Conservation (phyloP, 2,113 vertebrate genomes). For the Burhinus bistriatus region DNA sequence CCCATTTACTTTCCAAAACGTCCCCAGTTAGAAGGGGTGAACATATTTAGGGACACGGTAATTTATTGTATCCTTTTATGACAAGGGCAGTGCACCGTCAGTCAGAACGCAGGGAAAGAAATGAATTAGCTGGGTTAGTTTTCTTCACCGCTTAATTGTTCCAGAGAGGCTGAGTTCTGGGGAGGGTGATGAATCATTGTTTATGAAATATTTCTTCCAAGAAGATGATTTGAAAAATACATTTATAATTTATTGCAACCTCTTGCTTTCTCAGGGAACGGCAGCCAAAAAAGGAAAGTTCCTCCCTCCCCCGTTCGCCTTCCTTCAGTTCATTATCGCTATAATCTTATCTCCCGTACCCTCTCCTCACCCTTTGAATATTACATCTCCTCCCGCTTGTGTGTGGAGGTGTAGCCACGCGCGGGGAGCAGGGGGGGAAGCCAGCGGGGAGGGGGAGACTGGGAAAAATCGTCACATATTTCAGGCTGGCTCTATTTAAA, state of each 20-base stretch:
- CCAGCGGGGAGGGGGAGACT: neutral
- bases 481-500: conserved; percentile 76
- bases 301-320: conserved; percentile 25
- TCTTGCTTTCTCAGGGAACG: neutral
- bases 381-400: conserved; percentile 32
- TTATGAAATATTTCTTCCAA: conserved; percentile 54
- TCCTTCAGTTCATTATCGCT: conserved; percentile 27
- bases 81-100: neutral
- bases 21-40: neutral
- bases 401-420: neutral
- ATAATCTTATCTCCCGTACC: conserved; percentile 30
- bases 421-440: neutral
- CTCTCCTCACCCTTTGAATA: conserved; percentile 33
- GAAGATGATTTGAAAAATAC: conserved; percentile 41
- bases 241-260: conserved; percentile 51
- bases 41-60: neutral
- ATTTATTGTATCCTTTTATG: neutral
- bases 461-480: conserved; percentile 62
- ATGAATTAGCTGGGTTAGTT: conserved; percentile 8
- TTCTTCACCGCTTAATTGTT: conserved; percentile 47
- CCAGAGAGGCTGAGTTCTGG: conserved; percentile 24
- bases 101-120: neutral
- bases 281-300: conserved; percentile 43
- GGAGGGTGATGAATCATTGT: conserved; percentile 52
- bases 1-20: neutral